These are phyloP conservation scores for Gouania willdenowi DNA, from an alignment of 2,797 vertebrate species.

Conservation along the genomic window DNA sequence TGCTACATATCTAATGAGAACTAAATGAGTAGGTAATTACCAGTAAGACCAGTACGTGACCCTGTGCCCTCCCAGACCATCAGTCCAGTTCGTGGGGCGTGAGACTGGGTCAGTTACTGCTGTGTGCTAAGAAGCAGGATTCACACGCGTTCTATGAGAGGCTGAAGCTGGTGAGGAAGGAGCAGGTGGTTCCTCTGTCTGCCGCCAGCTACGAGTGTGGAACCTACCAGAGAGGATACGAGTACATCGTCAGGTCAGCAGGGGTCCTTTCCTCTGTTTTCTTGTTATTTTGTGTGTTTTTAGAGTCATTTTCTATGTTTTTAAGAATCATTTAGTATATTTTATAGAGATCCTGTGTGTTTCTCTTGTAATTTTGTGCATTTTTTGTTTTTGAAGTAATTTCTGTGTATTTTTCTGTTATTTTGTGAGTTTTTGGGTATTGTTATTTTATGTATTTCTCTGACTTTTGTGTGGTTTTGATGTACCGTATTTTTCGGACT, in stretches of 20 bases:
- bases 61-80: slow-evolving; percentile 66
- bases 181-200: slow-evolving; percentile 95
- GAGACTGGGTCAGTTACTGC: slow-evolving; percentile 86
- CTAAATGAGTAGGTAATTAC: too few species aligned
- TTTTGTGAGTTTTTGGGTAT: too few species aligned
- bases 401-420: too few species aligned
- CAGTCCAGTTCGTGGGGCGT: slow-evolving; percentile 92
- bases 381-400: too few species aligned
- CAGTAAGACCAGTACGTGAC: background rate
- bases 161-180: slow-evolving; percentile 88
- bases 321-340: too few species aligned
- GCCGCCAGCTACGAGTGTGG: slow-evolving; percentile 98
- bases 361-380: too few species aligned
- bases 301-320: too few species aligned
- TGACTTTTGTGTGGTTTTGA: too few species aligned
- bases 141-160: slow-evolving; percentile 80
- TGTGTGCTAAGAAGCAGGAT: slow-evolving; percentile 89
- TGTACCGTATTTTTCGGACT: too few species aligned
- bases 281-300: background rate
- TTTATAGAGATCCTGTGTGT: too few species aligned
- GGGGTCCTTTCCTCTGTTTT: background rate
- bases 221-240: slow-evolving; percentile 97
- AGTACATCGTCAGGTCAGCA: slow-evolving; percentile 93
- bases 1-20: too few species aligned
- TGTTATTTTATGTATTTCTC: too few species aligned